Conservation (phyloP, 2,113 vertebrate species). For the Phasianus colchicus region DNA sequence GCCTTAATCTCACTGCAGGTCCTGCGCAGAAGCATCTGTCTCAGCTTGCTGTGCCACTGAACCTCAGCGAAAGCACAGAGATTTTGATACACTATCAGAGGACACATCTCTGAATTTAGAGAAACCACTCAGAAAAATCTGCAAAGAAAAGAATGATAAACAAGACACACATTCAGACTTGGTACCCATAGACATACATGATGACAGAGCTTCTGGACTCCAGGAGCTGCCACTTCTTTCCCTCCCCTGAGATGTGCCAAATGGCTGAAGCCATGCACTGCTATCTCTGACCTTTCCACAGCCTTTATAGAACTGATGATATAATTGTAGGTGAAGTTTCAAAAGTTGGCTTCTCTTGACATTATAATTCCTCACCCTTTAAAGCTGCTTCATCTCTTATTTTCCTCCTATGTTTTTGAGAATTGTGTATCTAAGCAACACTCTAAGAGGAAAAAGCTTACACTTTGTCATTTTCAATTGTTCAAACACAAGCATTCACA, state of each 20-base stretch:
- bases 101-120: background rate
- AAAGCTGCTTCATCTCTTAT: background rate
- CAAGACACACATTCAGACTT: background rate
- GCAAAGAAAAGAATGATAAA: background rate
- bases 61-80: background rate
- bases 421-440: slow-evolving; percentile 59
- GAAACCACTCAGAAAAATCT: background rate
- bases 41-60: background rate
- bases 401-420: background rate
- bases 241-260: background rate
- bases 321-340: background rate
- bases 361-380: background rate
- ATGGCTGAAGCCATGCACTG: background rate
- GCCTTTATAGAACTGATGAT: background rate
- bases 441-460: slow-evolving; percentile 8
- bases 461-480: background rate
- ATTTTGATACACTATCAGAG: background rate
- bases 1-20: background rate
- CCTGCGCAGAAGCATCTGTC: background rate
- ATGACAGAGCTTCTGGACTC: background rate
- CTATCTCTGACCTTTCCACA: background rate
- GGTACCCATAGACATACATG: background rate
- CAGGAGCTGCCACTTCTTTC: background rate
- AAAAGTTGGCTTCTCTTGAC: background rate
- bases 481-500: slow-evolving; percentile 10